phyloP scores from a whole-genome alignment of 2,797 vertebrate species.

The Tiaroga cobitis region DNA sequence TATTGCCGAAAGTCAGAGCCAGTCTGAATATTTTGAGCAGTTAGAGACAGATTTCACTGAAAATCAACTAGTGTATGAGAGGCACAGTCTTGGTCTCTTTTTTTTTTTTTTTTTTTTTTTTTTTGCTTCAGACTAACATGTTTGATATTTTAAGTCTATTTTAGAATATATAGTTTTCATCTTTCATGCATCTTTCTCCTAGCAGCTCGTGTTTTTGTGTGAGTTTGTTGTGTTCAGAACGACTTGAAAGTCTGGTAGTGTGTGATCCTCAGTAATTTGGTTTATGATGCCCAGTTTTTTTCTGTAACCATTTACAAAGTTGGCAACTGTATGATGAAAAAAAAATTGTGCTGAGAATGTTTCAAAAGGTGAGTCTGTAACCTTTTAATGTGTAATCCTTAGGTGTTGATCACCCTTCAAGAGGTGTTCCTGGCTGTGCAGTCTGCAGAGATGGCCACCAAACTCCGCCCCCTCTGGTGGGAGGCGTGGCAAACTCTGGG shows the following conservation, averaged over 20 bases:
- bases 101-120: not conserved
- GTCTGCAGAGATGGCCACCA: slow-evolving; percentile 91
- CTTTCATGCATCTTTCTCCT: not conserved
- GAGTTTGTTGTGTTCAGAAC: not conserved
- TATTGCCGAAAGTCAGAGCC: not conserved
- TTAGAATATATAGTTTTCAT: not conserved
- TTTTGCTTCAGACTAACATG: not conserved
- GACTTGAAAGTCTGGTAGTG: not conserved
- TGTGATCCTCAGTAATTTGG: not conserved
- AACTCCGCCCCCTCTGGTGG: slow-evolving; percentile 88
- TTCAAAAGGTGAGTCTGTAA: not conserved
- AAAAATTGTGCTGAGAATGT: not conserved
- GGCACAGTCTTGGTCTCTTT: too few relatives aligned
- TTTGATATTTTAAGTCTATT: not conserved
- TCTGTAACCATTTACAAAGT: not conserved
- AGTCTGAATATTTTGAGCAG: not conserved
- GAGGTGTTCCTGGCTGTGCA: slow-evolving; percentile 94
- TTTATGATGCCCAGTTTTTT: not conserved
- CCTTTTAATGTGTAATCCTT: slow-evolving; percentile 21
- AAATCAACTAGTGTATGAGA: not conserved
- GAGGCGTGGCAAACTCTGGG: slow-evolving; percentile 95
- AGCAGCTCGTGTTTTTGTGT: not conserved
- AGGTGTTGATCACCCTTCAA: slow-evolving; percentile 90
- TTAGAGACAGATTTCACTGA: not conserved
- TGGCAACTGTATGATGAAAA: not conserved